phyloP scores from a whole-genome alignment of 2,797 vertebrate genomes.

The Hypotaenidia philippensis region DNA sequence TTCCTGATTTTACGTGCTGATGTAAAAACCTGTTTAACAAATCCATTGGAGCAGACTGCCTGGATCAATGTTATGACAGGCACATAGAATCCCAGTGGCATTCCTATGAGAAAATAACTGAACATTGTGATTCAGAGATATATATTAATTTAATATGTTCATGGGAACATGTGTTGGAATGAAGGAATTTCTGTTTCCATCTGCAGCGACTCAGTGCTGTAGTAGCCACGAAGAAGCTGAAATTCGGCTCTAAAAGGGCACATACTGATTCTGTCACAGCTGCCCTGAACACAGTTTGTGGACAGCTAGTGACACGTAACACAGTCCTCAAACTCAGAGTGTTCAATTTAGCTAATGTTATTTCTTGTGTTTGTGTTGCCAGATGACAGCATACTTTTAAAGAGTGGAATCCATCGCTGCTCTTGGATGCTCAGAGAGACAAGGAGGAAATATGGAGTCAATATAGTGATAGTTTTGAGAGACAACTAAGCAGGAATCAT shows the following conservation, averaged over 20 bases:
- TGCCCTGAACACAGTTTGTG: background rate
- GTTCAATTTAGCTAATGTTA: background rate
- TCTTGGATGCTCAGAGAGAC: background rate
- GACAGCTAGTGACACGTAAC: background rate
- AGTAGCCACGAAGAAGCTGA: background rate
- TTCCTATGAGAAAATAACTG: background rate
- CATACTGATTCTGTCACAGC: background rate
- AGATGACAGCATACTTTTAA: background rate
- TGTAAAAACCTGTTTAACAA: slow-evolving; percentile 69
- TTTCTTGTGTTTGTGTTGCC: background rate
- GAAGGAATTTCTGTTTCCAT: background rate
- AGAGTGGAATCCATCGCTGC: background rate
- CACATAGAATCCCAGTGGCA: slow-evolving; percentile 12
- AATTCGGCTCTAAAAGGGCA: background rate
- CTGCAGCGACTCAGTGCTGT: background rate
- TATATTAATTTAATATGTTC: background rate
- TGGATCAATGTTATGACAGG: slow-evolving; percentile 69
- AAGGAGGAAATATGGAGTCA: background rate
- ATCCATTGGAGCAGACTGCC: slow-evolving; percentile 50
- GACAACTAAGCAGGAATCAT: background rate
- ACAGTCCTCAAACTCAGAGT: background rate
- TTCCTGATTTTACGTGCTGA: slow-evolving; percentile 55
- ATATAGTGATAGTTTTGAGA: background rate
- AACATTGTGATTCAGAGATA: background rate
- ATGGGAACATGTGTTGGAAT: background rate